Percentiles rank a stretch among this genome's conserved stretches.
Evolutionary conservation across 2,797 vertebrate species (phyloP).

Genomic region (Lithobates pipiens): DNA sequence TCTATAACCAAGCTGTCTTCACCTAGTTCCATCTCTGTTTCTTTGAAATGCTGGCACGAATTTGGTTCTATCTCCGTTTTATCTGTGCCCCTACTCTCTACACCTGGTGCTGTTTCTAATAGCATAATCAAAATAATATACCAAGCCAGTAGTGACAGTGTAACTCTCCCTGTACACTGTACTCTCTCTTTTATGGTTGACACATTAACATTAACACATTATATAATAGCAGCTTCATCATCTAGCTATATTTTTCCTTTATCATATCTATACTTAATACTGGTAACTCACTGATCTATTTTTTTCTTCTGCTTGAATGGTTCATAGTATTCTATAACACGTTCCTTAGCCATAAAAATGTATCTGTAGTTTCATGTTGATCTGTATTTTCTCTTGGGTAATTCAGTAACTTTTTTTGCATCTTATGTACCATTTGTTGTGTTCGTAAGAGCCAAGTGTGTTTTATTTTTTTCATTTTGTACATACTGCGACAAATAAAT

Average conservation of each 20-base stretch:
- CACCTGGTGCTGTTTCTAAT: not conserved
- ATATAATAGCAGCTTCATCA: not conserved
- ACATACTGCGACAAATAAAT: slow-evolving; percentile 16
- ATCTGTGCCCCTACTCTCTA: too few species aligned
- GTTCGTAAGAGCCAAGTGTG: not conserved
- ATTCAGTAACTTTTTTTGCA: not conserved
- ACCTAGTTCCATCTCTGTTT: too few species aligned
- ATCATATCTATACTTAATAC: slow-evolving; percentile 29
- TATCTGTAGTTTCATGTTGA: slow-evolving; percentile 37
- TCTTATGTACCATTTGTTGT: slow-evolving; percentile 27
- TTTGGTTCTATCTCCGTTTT: too few species aligned
- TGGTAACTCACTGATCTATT: slow-evolving; percentile 30
- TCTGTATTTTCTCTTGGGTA: slow-evolving; percentile 33
- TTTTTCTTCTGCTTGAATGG: slow-evolving; percentile 30
- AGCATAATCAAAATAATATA: not conserved
- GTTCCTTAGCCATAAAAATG: slow-evolving; percentile 43
- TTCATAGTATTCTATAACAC: slow-evolving; percentile 36
- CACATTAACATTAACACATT: not conserved
- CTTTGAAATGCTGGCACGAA: too few species aligned
- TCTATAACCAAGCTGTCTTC: too few species aligned
- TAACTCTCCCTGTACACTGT: not conserved
- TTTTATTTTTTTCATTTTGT: slow-evolving; percentile 19
- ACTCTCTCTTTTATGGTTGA: not conserved
- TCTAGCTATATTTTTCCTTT: slow-evolving; percentile 12
- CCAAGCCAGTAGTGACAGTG: not conserved